Conservation (phyloP, 2,797 vertebrate species). For the Rhynchotus rufescens region DNA sequence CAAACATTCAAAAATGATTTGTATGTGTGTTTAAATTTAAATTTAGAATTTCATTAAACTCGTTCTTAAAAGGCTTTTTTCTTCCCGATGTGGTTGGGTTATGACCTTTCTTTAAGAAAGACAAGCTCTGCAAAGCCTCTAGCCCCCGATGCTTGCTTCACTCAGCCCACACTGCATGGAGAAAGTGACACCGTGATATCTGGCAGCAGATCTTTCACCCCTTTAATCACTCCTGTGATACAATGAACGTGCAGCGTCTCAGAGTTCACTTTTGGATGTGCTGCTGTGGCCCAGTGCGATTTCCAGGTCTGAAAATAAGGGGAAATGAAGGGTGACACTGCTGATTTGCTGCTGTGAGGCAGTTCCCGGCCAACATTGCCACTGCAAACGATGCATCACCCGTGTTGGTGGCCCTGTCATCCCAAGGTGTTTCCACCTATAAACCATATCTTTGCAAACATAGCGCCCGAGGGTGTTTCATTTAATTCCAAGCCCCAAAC, state of each 20-base stretch:
- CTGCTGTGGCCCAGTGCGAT: neutral
- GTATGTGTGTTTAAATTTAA: conserved; percentile 39
- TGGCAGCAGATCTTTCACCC: conserved; percentile 23
- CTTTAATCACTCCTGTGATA: neutral
- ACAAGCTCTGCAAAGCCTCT: neutral
- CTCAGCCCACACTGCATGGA: neutral
- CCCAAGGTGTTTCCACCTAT: neutral
- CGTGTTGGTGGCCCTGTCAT: rapidly evolving
- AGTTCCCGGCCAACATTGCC: neutral
- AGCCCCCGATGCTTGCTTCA: conserved; percentile 1
- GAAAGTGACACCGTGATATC: neutral
- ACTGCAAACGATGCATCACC: rapidly evolving
- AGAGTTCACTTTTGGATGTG: neutral
- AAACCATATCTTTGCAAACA: neutral
- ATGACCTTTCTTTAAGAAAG: neutral
- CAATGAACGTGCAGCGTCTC: neutral
- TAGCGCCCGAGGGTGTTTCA: neutral
- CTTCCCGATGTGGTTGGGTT: conserved; percentile 61
- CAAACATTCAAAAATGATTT: conserved; percentile 38
- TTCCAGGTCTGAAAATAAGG: neutral
- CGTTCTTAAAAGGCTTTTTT: conserved; percentile 52
- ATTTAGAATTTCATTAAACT: conserved; percentile 27
- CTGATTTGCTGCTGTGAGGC: neutral
- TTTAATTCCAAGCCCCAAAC: neutral
- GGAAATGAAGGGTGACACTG: neutral